These are phyloP conservation scores for Syngnathus acus DNA, from an alignment of 2,797 vertebrate species.

Conservation along the genomic window DNA sequence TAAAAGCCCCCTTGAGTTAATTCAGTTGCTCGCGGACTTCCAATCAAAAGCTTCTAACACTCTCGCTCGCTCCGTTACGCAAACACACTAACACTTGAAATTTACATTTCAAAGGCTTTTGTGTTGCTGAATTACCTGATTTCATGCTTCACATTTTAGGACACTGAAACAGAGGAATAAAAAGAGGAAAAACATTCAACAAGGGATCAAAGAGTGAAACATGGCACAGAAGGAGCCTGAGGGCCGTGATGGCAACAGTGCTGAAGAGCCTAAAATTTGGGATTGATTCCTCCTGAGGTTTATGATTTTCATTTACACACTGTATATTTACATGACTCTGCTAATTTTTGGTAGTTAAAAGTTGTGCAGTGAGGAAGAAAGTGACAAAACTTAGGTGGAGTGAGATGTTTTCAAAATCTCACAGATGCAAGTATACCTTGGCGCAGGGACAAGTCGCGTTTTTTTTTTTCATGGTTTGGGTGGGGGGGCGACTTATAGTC, in stretches of 20 bases:
- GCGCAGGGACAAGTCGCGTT: not conserved
- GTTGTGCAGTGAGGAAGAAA: not conserved
- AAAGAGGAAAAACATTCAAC: slow-evolving; percentile 40
- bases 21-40: slow-evolving; percentile 9
- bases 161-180: slow-evolving; percentile 25
- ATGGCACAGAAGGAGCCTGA: slow-evolving; percentile 25
- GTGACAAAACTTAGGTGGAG: not conserved
- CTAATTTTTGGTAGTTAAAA: not conserved
- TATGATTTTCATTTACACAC: not conserved
- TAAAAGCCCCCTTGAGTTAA: not conserved
- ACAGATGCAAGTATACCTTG: not conserved
- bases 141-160: slow-evolving; percentile 36
- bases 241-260: slow-evolving; percentile 14
- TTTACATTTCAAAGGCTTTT: slow-evolving; percentile 51
- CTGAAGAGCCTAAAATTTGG: slow-evolving; percentile 12
- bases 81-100: not conserved
- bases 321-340: not conserved
- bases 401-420: not conserved
- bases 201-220: slow-evolving; percentile 38
- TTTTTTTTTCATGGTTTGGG: too few relatives aligned
- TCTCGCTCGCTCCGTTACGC: not conserved
- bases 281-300: slow-evolving; percentile 5
- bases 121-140: slow-evolving; percentile 35
- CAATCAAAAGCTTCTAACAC: slow-evolving; percentile 15
- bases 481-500: too few relatives aligned